Evolutionary conservation across 2,797 vertebrate genomes (phyloP).

Genomic region (Thripadectes ignobilis): DNA sequence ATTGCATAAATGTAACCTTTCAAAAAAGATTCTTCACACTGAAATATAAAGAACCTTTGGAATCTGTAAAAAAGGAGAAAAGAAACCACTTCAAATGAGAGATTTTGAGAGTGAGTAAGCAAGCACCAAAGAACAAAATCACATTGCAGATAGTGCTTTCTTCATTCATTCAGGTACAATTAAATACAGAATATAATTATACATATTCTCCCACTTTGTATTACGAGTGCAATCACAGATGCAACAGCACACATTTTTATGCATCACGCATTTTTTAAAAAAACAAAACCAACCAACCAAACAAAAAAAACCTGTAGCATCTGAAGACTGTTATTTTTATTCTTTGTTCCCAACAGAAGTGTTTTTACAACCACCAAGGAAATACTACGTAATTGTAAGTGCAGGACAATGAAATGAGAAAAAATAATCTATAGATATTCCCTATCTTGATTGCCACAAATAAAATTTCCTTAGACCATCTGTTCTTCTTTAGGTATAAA

Average conservation of each 20-base stretch:
- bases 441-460: neutral
- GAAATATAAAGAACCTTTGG: neutral
- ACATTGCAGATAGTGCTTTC: neutral
- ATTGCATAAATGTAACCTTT: neutral
- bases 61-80: neutral
- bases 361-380: neutral
- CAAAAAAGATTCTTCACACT: neutral
- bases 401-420: neutral
- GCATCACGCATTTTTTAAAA: neutral
- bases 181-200: neutral
- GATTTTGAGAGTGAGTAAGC: neutral
- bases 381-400: neutral
- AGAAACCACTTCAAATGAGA: neutral
- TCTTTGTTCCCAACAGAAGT: neutral
- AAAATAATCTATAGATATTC: neutral
- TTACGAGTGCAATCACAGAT: neutral
- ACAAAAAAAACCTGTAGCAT: neutral
- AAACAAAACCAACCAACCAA: neutral
- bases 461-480: conserved; percentile 51
- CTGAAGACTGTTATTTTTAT: neutral
- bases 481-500: conserved; percentile 44
- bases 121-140: neutral
- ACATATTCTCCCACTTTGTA: neutral
- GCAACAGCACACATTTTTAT: neutral
- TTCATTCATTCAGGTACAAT: neutral